Base-by-base conservation (phyloP, 2,113 vertebrate species). In the Eleginops maclovinus region DNA sequence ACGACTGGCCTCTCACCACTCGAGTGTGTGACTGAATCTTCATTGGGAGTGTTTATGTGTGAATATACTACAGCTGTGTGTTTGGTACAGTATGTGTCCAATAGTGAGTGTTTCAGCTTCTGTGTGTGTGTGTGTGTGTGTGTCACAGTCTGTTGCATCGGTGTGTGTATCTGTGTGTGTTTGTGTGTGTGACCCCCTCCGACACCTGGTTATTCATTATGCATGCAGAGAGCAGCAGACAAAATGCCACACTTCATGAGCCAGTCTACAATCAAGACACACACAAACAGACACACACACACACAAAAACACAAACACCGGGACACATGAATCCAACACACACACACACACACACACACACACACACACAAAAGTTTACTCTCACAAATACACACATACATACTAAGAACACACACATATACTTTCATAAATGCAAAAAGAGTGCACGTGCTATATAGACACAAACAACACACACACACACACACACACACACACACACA, bases 131-230 rank as follows among this genome's bases (percentile, higher is more conserved):
- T 77, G 76, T 17, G 19, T 49, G 40, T 26, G 55, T 74, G 46
- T 64, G 70, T 62, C n/a, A n/a, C n/a, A n/a, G 21, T 69, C 40
- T 8, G 64, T 40, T n/a, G 41, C 62, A 47, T 72, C 53, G 50
- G 67, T 51, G 51, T 65, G 58, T 62, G 41, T 63, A 49, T 60
- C n/a, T 59, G 64, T 75, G 55, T 41, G 62, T 60, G 63, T 2
- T 17, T 64, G 61, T 77, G 77, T 83, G 79, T 66, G 74, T 92
- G 93, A 93, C 91, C 93, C 88, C 58, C 90, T 81, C 72, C 86
- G 88, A 93, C 93, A 95, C 93, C 94, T 94, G 94, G 89, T 81
- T 86, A 89, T 94, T 95, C 89, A 95, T 95, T 95, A 95, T 93
- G 93, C 94, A 95, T 95, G 94, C 93, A 92, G 92, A 79, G 88